These are phyloP conservation scores for Amblyjoppa fuscipennis DNA, from an alignment of 2,888 invertebrate genomes.

Conservation along the genomic window DNA sequence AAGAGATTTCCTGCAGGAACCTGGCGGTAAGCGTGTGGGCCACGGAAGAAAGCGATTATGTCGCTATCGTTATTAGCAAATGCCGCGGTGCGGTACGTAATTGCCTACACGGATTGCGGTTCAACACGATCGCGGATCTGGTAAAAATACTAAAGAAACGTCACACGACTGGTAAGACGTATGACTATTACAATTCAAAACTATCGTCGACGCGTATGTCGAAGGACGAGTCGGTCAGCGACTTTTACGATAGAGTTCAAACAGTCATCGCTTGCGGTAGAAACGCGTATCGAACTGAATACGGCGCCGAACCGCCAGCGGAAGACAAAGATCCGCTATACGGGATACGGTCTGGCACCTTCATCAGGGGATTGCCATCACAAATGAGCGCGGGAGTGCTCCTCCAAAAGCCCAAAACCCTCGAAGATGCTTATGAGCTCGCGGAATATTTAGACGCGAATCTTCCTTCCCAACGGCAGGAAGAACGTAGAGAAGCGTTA, in stretches of 20 bases:
- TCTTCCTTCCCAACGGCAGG: too few relatives aligned
- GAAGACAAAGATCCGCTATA: background rate
- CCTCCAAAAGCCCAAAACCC: background rate
- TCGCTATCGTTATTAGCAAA: background rate
- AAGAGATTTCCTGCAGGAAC: too few relatives aligned
- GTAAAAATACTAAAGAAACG: background rate
- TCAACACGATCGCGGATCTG: background rate
- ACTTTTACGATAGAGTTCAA: background rate
- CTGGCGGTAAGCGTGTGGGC: rapidly evolving
- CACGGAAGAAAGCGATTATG: too few relatives aligned
- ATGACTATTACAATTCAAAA: too few relatives aligned
- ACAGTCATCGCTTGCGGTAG: background rate
- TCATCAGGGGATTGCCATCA: background rate
- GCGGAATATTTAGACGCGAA: background rate
- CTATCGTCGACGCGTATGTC: background rate
- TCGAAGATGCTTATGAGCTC: background rate
- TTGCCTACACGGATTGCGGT: background rate
- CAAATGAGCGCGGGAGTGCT: background rate
- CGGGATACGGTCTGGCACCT: background rate
- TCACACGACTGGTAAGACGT: background rate
- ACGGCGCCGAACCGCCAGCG: background rate
- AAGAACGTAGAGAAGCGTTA: background rate
- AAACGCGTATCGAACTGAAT: background rate
- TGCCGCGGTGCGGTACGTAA: background rate
- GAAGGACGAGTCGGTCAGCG: conserved; percentile 2